phyloP scores from a whole-genome alignment of 2,797 vertebrate genomes.

The Xenopus petersii region DNA sequence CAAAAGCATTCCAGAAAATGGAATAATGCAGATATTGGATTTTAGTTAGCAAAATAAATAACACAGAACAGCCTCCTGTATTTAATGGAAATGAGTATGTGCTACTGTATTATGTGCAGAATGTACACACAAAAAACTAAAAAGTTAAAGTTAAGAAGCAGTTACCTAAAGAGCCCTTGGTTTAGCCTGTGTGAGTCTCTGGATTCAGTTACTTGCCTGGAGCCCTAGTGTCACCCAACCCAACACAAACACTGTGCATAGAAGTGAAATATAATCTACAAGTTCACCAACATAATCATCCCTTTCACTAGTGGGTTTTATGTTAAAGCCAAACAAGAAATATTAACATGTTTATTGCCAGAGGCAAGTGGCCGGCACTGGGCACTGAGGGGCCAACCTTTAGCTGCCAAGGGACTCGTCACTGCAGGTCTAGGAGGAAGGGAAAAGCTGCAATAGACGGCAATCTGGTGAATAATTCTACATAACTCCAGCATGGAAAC shows the following conservation, averaged over 20 bases:
- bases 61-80: too few species aligned
- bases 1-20: too few species aligned
- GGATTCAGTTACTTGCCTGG: slow-evolving; percentile 72
- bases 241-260: slow-evolving; percentile 36
- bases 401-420: not conserved
- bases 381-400: not conserved
- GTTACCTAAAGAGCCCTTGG: slow-evolving; percentile 55
- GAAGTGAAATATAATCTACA: slow-evolving; percentile 69
- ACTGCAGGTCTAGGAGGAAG: too few species aligned
- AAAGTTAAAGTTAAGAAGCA: not conserved
- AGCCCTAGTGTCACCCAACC: slow-evolving; percentile 73
- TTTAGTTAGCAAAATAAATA: too few species aligned
- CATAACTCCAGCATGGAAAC: too few species aligned
- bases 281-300: slow-evolving; percentile 78
- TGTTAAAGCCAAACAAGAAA: slow-evolving; percentile 8
- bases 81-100: too few species aligned
- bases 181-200: slow-evolving; percentile 68
- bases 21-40: too few species aligned
- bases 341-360: slow-evolving; percentile 23
- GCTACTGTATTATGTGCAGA: too few species aligned
- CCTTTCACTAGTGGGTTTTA: slow-evolving; percentile 74
- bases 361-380: not conserved
- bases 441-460: too few species aligned
- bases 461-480: too few species aligned
- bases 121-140: too few species aligned